Percentiles rank a stretch among this genome's conserved stretches.
Evolutionary conservation across 1,140 invertebrate species (phyloP).

Genomic region (Harpegnathos saltator): DNA sequence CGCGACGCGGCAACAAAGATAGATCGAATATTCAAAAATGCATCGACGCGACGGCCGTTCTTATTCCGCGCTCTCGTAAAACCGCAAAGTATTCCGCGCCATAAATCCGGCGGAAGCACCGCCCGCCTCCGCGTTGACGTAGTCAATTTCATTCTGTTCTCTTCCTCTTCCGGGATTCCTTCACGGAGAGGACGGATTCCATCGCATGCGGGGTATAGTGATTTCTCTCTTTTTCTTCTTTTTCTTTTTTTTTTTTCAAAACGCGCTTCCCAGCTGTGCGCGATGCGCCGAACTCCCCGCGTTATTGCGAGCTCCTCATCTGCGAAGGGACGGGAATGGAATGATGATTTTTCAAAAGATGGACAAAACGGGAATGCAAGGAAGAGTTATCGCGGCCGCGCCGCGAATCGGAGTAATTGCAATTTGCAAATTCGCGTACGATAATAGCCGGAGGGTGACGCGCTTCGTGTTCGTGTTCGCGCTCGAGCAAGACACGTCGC

Average conservation of each 20-base stretch:
- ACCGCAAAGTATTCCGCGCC: constrained; percentile 54
- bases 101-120: constrained; percentile 65
- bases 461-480: background rate
- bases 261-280: background rate
- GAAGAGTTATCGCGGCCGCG: too few relatives aligned
- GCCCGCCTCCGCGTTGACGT: constrained; percentile 47
- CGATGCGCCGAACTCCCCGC: background rate
- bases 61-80: constrained; percentile 62
- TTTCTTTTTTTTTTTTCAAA: constrained; percentile 64
- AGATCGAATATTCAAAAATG: constrained; percentile 69
- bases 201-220: constrained; percentile 51
- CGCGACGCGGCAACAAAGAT: constrained; percentile 25
- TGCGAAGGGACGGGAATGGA: too few relatives aligned
- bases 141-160: constrained; percentile 67
- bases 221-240: too few relatives aligned
- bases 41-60: constrained; percentile 51
- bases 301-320: too few relatives aligned
- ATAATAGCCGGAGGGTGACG: background rate
- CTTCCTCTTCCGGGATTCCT: constrained; percentile 22
- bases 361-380: too few relatives aligned
- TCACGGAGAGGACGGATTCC: constrained; percentile 40
- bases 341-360: too few relatives aligned
- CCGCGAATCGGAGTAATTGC: background rate
- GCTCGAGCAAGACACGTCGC: background rate
- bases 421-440: background rate